Evolutionary conservation across 2,113 vertebrate genomes (phyloP), one percentile per base, ranked within the genome.

Genomic region (Gopherus evgoodei): DNA sequence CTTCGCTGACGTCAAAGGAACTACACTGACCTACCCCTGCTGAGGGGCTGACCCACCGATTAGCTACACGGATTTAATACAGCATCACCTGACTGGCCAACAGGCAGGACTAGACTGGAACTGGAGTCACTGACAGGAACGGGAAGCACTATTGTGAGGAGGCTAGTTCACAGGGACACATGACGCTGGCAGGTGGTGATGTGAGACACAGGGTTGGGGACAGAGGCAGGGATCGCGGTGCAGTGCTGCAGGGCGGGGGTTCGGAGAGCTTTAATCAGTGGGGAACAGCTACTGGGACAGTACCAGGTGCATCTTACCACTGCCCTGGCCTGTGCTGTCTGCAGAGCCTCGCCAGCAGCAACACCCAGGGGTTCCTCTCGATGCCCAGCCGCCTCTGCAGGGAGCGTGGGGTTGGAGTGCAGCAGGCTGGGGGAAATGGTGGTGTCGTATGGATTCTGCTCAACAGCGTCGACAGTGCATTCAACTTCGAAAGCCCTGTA

Each of bases 401-500:
- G 75, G 6, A 16, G 42, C 1, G 5, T 27, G 42, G 75, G 42
- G 42, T 13, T 13, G 4, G 75, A 14, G 42, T 14, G 38, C 25
- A 13, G 42, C 75, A 78, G 27, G 19, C 31, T 50, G 29, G 21
- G 57, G 44, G 31, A 21, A n/a, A 44, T 29, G 14, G 16, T 11
- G 56, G 97, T 98, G 1, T 95, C 97, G 78, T 98, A 97, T 24
- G 97, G 98, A 79, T 97, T 97, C 96, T 98, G 97, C 82, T 98
- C 54, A 2, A 97, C 98, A 87, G 98, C 96, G 12, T 57, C 96
- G 53, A 95, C 95, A 35, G 96, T 96, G 54, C 98, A 97, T 16
- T 98, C 98, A 29, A 98, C 98, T 93, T 98, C 98, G 95, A 98
- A 99, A 14, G 98, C 98, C 95, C 98, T 98, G 93, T 25, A 21